Base-by-base conservation (phyloP, 2,113 vertebrate genomes). In the Hemibagrus wyckioides region DNA sequence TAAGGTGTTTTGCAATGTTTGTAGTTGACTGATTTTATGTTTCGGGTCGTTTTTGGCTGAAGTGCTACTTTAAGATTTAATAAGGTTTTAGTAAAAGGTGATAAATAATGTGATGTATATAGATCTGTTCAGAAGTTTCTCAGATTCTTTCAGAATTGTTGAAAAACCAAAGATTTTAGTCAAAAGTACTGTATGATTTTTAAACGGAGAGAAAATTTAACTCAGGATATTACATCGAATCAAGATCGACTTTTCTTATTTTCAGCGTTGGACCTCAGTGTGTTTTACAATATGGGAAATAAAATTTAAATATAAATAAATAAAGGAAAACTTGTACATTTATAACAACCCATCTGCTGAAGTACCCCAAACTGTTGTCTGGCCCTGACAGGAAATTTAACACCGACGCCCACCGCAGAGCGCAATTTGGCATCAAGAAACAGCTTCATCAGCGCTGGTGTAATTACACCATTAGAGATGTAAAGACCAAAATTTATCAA, bases 391-490 rank as follows among this genome's bases (percentile, higher is more conserved):
- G 81, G 59, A 48, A 83, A 83, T 83, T 33, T 48, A 65, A 83
- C 59, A 67, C 81, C n/a, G 44, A 83, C 44, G 1, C 81, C 61
- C 61, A 67, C 39, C 61, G 33, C 59, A 50, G 57, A 83, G 81
- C 5, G 28, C n/a, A 83, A 67, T 67, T 67, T 83, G 41, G 81
- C 59, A 82, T n/a, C 36, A 4, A 82, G 61, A 67, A 83, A 48
- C 81, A 67, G 81, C 81, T 67, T 83, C 59, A 63, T 83, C 59
- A 83, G 81, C 81, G 44, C 81, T 84, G 79, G 52, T 0, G 52
- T 80, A 80, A 80, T 80, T 80, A 80, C 79, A 57, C 19, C 30
- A 80, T 57, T 80, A 80, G 79, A 80, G 50, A 80, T 57, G 79
- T 80, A 80, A 80, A 80, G 79, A 57, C 79, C 52, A 80, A 52